Percentiles rank a stretch among this genome's conserved stretches.
phyloP scores from a whole-genome alignment of 1,140 invertebrate species.

The Euwallacea fornicatus region DNA sequence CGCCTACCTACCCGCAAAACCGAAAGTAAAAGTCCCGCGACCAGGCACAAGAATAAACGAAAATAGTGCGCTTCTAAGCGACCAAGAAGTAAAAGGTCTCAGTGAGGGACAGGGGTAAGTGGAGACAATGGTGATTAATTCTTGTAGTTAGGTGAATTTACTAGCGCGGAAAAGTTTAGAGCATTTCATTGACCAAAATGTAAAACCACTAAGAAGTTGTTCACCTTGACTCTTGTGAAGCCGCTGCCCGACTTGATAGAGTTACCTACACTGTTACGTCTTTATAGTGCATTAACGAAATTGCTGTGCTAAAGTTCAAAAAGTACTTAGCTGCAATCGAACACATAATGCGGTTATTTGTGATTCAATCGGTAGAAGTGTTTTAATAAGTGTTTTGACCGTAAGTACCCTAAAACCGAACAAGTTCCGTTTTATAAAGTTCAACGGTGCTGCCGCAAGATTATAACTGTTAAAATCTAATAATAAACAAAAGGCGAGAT shows the following conservation, averaged over 20 bases:
- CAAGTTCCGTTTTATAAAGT: constrained; percentile 20
- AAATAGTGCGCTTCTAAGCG: constrained; percentile 23
- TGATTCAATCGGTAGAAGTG: background rate
- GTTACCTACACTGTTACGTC: constrained; percentile 24
- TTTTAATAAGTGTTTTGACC: background rate
- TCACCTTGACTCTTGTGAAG: constrained; percentile 33
- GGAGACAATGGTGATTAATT: background rate
- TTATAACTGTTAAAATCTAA: constrained; percentile 32
- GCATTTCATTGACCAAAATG: constrained; percentile 11
- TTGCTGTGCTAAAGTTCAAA: constrained; percentile 30
- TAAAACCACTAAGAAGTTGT: constrained; percentile 23
- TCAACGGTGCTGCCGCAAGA: constrained; percentile 20
- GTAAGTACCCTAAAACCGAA: background rate
- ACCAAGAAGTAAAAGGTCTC: constrained; percentile 27
- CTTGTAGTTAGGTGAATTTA: constrained; percentile 15
- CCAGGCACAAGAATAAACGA: constrained; percentile 18
- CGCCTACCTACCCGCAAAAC: constrained; percentile 33
- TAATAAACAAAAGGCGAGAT: constrained; percentile 30
- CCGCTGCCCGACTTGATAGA: constrained; percentile 22
- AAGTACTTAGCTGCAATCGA: constrained; percentile 1
- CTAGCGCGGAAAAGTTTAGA: constrained; percentile 20
- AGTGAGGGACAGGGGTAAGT: constrained; percentile 25
- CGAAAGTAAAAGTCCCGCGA: constrained; percentile 34
- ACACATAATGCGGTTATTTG: background rate
- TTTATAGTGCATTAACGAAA: constrained; percentile 25